Conservation (phyloP, 2,888 invertebrate species). For the Xestia xanthographa region DNA sequence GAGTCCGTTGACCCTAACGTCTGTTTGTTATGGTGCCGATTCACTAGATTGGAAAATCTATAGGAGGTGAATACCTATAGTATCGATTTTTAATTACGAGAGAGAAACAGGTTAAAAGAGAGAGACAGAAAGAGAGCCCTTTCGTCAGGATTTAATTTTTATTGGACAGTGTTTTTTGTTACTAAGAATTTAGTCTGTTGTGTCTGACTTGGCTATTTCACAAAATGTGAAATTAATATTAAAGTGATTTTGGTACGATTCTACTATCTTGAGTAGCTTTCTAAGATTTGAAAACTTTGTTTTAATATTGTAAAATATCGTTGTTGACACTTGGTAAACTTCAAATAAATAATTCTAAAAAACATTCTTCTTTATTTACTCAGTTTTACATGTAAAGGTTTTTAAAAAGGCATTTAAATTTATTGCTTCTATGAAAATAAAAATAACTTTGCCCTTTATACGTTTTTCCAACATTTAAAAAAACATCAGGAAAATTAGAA, state of each 20-base stretch:
- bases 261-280: neutral
- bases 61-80: conserved; percentile 77
- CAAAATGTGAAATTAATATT: conserved; percentile 34
- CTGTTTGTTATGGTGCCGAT: conserved; percentile 77
- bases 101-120: conserved; percentile 58
- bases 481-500: conserved; percentile 18
- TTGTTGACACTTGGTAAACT: neutral
- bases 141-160: neutral
- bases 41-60: conserved; percentile 83
- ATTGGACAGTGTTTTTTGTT: neutral
- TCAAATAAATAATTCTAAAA: neutral
- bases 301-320: conserved; percentile 4
- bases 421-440: neutral
- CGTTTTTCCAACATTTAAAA: conserved; percentile 11
- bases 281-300: conserved; percentile 10
- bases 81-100: conserved; percentile 82
- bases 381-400: neutral
- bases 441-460: neutral
- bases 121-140: conserved; percentile 23
- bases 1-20: conserved; percentile 74
- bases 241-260: neutral
- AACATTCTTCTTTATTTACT: neutral
- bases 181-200: neutral
- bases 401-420: neutral
- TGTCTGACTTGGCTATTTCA: neutral